Conservation (phyloP, 2,888 invertebrate species). For the Glyphotaelius pellucidus region DNA sequence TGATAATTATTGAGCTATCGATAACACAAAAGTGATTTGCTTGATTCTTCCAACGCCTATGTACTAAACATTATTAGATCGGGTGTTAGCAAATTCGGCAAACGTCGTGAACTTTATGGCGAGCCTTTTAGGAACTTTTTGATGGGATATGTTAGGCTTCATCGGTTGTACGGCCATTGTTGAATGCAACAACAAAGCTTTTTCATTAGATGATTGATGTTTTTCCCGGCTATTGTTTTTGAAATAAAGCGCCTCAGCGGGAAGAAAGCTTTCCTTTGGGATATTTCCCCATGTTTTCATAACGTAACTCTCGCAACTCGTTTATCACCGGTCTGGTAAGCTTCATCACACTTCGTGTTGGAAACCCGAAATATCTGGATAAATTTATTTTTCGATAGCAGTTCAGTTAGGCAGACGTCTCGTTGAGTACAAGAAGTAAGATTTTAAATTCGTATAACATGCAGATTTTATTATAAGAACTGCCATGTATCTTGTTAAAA, state of each 20-base stretch:
- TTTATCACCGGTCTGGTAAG: neutral
- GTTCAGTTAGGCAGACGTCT: neutral
- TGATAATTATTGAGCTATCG: no score
- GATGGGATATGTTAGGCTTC: neutral
- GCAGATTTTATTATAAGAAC: neutral
- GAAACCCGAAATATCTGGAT: neutral
- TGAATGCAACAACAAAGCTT: conserved; percentile 27
- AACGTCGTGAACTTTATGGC: conserved; percentile 22
- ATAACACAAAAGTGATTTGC: no score
- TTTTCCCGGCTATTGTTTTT: conserved; percentile 42
- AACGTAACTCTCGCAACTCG: conserved; percentile 4
- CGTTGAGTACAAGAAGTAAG: neutral
- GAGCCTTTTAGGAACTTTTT: neutral
- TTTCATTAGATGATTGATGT: conserved; percentile 44
- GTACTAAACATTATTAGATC: neutral
- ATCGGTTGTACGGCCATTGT: conserved; percentile 7
- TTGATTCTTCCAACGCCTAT: no score
- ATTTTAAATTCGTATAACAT: neutral
- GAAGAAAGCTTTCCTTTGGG: neutral
- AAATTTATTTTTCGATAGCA: neutral
- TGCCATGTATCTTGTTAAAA: neutral
- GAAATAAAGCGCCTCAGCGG: conserved; percentile 6
- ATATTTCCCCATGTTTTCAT: neutral
- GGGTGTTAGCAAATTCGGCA: neutral
- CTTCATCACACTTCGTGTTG: neutral